Base-by-base conservation (phyloP, 2,888 invertebrate genomes). In the Nomada hirtipes region DNA sequence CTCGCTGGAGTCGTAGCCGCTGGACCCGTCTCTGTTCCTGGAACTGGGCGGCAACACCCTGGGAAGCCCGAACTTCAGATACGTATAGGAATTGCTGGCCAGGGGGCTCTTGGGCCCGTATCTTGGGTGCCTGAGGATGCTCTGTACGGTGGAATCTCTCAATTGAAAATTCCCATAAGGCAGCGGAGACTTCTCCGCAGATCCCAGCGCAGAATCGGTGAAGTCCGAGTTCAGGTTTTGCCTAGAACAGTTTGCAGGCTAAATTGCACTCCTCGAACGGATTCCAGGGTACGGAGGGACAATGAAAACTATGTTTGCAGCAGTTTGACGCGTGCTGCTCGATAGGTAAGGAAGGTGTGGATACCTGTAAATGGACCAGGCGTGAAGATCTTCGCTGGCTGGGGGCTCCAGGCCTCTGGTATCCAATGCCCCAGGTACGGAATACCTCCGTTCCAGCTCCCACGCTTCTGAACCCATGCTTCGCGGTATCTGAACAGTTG, bases 161-260 rank as follows among this genome's bases (percentile, higher is more conserved):
- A 98, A 95, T 93, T 98, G 98, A 94, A 98, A 98, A 94, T 98
- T 98, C 76, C 98, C 98, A 94, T 98, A 98, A 75, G 98, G 98
- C 90, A 98, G 95, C 59, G 98, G 98, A 88, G 98, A 98, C 94
- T 98, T 98, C 93, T 98, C 98, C 57, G 98, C 97, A 85, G 98
- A 98, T 72, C 98, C 98, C 85, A 98, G 94, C 1, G 98, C 98
- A 88, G 98, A 98, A 94, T 98, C 98, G 86, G 98, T 98, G 94
- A 98, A 98, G 94, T 98, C 98, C 0, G 98, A 98, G 94, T 98
- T 98, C 89, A 98, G 95, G 94, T 98, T 98, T 96, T 98, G 98
- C 93, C 98, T 97, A 95, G 2, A 95, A 82, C 2, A 18, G 10
- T 26, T 47, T 0, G 20, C 11, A 7, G 15, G 42, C 4, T 11